Evolutionary conservation across 2,888 invertebrate genomes (phyloP).

Genomic region (Pristionchus exspectatus): DNA sequence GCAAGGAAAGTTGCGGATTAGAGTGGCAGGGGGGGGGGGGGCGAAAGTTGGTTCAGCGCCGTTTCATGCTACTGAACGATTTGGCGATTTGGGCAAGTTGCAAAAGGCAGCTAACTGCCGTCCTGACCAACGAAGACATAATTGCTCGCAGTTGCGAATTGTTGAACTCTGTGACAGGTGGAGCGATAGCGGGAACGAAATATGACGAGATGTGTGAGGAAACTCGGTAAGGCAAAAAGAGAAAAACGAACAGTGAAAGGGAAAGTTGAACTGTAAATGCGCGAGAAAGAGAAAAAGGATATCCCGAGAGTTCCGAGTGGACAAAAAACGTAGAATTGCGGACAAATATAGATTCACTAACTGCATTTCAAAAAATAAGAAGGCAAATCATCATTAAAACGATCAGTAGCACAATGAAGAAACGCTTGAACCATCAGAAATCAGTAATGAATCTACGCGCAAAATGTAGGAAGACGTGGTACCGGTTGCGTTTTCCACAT

Average conservation of each 20-base stretch:
- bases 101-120: too few species aligned
- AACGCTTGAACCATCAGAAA: background rate
- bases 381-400: background rate
- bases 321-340: background rate
- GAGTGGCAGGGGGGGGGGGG: background rate
- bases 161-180: background rate
- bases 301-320: background rate
- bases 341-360: too few species aligned
- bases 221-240: constrained; percentile 26
- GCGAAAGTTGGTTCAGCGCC: background rate
- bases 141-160: background rate
- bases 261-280: constrained; percentile 42
- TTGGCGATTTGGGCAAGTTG: background rate
- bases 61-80: background rate
- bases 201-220: background rate
- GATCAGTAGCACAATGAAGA: background rate
- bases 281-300: background rate
- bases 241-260: background rate
- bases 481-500: constrained; percentile 78
- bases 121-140: too few species aligned
- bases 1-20: constrained; percentile 38
- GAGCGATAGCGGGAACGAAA: background rate
- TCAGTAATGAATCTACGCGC: too few species aligned
- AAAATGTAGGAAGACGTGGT: constrained; percentile 27
- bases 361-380: background rate